These are phyloP conservation scores for Dinothrombium tinctorium DNA, from an alignment of 1,140 invertebrate species.

Conservation along the genomic window DNA sequence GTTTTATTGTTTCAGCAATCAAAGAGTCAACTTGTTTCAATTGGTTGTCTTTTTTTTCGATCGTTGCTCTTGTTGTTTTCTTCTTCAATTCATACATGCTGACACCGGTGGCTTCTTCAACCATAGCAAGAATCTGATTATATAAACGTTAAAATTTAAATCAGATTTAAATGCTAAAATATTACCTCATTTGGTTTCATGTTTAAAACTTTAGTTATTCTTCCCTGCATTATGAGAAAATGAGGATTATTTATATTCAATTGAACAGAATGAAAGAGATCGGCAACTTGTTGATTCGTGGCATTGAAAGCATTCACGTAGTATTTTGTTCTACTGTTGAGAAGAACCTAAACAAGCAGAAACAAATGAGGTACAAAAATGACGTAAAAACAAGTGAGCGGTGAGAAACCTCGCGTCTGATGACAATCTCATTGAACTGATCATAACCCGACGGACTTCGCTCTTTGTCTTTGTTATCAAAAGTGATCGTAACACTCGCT, in stretches of 20 bases:
- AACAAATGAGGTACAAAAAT: neutral
- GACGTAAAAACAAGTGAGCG: constrained; percentile 1
- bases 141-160: neutral
- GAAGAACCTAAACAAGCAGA: constrained; percentile 22
- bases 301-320: constrained; percentile 80
- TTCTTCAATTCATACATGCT: constrained; percentile 90
- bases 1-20: constrained; percentile 55
- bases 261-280: constrained; percentile 87
- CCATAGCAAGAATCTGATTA: constrained; percentile 71
- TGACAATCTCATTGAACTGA: constrained; percentile 67
- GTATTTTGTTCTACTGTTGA: constrained; percentile 52
- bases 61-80: constrained; percentile 55
- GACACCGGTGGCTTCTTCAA: constrained; percentile 97
- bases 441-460: constrained; percentile 81
- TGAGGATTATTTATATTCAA: constrained; percentile 98
- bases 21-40: constrained; percentile 62
- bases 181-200: constrained; percentile 87
- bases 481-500: constrained; percentile 82
- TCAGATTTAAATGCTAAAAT: neutral
- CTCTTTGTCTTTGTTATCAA: constrained; percentile 66
- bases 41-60: constrained; percentile 83
- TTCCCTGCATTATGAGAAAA: constrained; percentile 98
- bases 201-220: constrained; percentile 95
- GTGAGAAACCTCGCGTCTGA: constrained; percentile 53
- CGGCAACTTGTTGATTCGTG: constrained; percentile 64